Conservation (phyloP, 2,888 invertebrate species). For the Allygus modestus region DNA sequence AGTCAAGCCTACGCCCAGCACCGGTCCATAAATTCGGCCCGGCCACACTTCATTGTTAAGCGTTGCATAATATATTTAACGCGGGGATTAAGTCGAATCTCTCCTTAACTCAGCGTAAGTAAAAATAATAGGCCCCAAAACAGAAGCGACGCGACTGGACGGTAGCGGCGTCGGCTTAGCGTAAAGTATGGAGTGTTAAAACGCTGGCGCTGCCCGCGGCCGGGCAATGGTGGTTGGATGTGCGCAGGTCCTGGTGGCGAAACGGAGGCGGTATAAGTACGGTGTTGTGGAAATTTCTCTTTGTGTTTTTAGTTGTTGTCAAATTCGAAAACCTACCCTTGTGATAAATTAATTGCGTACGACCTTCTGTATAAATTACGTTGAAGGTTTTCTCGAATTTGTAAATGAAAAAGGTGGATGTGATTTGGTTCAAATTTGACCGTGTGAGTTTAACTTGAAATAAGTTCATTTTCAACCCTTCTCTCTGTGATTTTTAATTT, state of each 20-base stretch:
- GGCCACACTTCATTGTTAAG: slow-evolving; percentile 38
- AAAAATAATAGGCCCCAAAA: slow-evolving; percentile 52
- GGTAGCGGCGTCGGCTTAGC: slow-evolving; percentile 40
- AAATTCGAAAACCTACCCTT: no score
- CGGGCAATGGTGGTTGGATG: no score
- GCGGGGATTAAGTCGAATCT: slow-evolving; percentile 36
- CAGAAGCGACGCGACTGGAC: slow-evolving; percentile 21
- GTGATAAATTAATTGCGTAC: no score
- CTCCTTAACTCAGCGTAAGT: slow-evolving; percentile 35
- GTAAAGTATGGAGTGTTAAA: slow-evolving; percentile 50
- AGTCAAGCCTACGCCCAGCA: slow-evolving; percentile 9
- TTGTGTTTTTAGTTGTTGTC: no score
- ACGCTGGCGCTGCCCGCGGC: neutral
- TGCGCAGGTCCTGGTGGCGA: neutral
- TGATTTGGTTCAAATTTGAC: no score
- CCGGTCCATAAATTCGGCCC: neutral
- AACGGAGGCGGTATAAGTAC: no score
- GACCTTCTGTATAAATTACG: no score
- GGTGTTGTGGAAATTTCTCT: neutral
- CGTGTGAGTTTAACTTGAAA: no score
- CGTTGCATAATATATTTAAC: slow-evolving; percentile 33
- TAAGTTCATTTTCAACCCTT: no score
- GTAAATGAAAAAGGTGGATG: no score
- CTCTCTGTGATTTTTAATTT: no score
- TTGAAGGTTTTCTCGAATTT: no score